Percentiles rank a stretch among this genome's conserved stretches.
These are phyloP conservation scores for Clarias magur DNA, from an alignment of 2,113 vertebrate species.

Conservation along the genomic window DNA sequence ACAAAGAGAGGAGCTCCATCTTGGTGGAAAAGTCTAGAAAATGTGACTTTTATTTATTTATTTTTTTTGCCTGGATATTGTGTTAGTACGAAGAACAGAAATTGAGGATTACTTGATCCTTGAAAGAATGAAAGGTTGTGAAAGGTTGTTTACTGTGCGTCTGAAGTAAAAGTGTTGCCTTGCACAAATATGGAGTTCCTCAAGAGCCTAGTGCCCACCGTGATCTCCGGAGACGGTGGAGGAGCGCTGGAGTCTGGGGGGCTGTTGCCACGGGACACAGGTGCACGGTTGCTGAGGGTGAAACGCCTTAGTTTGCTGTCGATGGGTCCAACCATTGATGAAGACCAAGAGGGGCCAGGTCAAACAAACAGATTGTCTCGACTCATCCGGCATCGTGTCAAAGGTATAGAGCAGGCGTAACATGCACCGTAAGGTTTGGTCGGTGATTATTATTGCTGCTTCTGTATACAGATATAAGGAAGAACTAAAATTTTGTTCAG, in stretches of 20 bases:
- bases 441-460: not conserved
- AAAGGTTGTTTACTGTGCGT: not conserved
- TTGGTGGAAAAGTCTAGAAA: not conserved
- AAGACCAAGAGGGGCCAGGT: conserved; percentile 50
- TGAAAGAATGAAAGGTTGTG: conserved; percentile 44
- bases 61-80: not conserved
- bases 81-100: not conserved
- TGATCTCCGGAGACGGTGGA: conserved; percentile 75
- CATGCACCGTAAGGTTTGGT: not conserved
- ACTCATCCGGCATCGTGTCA: conserved; percentile 57
- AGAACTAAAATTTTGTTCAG: not conserved
- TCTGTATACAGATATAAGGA: not conserved
- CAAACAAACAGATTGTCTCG: conserved; percentile 44
- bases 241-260: conserved; percentile 61
- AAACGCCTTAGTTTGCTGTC: conserved; percentile 78
- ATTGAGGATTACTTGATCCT: no score
- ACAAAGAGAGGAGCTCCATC: not conserved
- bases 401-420: conserved; percentile 64
- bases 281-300: conserved; percentile 84
- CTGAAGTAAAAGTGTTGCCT: conserved; percentile 28
- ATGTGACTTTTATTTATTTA: not conserved
- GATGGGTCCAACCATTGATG: conserved; percentile 79
- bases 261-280: conserved; percentile 66
- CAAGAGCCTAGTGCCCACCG: conserved; percentile 83
- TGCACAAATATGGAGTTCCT: conserved; percentile 85